phyloP scores from a whole-genome alignment of 2,113 vertebrate species.

The Anarhynchus alexandrinus region DNA sequence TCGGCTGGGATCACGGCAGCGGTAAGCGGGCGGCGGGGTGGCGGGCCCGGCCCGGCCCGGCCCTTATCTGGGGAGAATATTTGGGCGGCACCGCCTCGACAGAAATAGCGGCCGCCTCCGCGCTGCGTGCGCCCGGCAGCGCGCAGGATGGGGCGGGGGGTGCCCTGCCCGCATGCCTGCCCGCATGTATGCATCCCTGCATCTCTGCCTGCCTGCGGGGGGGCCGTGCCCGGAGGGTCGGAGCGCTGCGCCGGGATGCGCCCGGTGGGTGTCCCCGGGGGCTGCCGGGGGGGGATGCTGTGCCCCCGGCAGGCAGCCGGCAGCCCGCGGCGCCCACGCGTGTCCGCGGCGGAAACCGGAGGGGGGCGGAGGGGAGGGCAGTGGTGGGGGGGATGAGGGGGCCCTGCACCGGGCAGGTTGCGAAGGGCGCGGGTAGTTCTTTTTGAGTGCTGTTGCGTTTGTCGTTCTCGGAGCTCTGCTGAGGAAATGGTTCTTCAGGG shows the following conservation, averaged over 20 bases:
- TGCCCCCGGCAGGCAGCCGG: too few relatives aligned
- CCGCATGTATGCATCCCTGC: not conserved
- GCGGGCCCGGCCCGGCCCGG: constrained; percentile 62
- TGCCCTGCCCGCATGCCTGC: not conserved
- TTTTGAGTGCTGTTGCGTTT: not conserved
- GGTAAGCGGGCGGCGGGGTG: not conserved
- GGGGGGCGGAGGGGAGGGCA: too few relatives aligned
- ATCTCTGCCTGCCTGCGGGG: too few relatives aligned
- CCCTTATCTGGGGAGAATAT: constrained; percentile 91
- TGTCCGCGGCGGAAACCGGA: not conserved
- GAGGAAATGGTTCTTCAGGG: not conserved
- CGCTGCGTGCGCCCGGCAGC: not conserved
- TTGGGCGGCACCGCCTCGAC: constrained; percentile 76
- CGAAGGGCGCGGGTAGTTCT: not conserved
- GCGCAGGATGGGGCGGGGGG: not conserved
- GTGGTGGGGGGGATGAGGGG: not conserved
- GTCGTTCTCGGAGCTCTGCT: not conserved
- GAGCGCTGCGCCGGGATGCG: too few relatives aligned
- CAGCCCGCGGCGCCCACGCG: too few relatives aligned
- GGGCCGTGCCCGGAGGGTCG: not conserved
- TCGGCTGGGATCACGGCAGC: not conserved
- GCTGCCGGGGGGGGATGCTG: too few relatives aligned
- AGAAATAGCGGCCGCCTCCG: constrained; percentile 66
- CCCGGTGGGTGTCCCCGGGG: not conserved
- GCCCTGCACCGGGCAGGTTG: not conserved